Base-by-base conservation (phyloP, 2,113 vertebrate genomes). In the Tragulus kanchil region DNA sequence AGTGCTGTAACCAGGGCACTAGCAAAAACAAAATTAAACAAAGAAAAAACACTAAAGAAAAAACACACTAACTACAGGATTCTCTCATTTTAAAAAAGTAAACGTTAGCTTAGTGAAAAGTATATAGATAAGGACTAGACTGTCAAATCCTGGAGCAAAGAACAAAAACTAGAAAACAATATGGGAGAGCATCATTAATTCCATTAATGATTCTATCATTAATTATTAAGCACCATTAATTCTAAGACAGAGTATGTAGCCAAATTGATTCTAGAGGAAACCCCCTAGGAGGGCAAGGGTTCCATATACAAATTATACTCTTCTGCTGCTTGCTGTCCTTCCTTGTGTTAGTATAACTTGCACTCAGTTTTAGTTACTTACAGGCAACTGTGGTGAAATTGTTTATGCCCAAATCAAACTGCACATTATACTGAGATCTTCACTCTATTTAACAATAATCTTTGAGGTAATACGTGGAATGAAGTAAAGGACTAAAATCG, bases 21-120 rank as follows among this genome's bases (percentile, higher is more conserved):
- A 90, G 87, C 17, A 45, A 83, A 79, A 94, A 85, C 23, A 81
- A 3, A 64, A 83, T 67, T 65, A 89, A 93, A 45, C 26, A 93
- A 89, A 93, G 19, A 50, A 65, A 93, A 92, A 69, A 50, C 7
- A 56, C 15, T 93, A 54, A 85, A 82, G 36, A 65, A 77, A 83
- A 62, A 36, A n/a, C 62, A 25, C 9, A 42, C 8, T 69, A 59
- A 82, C 59, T 28, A 69, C 3, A 65, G 26, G 28, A 90, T 65
- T 93, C 85, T 54, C 45, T 13, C 23, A 81, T 77, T 82, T 25
- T 48, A 3, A 71, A 92, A 90, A 75, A 61, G n/a, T 84, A 50
- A 92, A 71, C 54, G 48, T 21, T 54, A 67, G 31, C 75, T 67
- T 93, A 77, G 89, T 26, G 11, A 64, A 87, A 78, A 19, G 5